A percentile compares a stretch with the other conserved stretches of the same genome.
phyloP scores from a whole-genome alignment of 1,140 invertebrate species.

The Ylistrum balloti region DNA sequence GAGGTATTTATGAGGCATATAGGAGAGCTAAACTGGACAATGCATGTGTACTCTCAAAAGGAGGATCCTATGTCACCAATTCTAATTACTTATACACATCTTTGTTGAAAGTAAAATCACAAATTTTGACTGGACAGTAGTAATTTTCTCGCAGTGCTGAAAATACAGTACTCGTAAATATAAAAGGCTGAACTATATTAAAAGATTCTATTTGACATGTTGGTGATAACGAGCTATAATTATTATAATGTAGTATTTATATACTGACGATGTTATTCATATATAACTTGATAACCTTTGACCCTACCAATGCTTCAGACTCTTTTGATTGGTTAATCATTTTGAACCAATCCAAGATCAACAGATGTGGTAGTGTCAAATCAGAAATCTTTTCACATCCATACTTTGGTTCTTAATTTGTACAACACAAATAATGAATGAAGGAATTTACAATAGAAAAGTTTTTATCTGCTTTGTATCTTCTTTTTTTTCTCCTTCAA shows the following conservation, averaged over 20 bases:
- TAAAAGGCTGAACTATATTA: background rate
- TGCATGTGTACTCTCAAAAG: background rate
- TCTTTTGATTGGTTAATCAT: background rate
- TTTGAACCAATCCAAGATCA: background rate
- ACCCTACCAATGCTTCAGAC: background rate
- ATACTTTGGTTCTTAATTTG: background rate
- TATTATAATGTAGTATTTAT: background rate
- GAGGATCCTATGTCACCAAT: background rate
- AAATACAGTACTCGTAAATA: slow-evolving; percentile 29
- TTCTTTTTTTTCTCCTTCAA: too few relatives aligned
- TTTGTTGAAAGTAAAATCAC: background rate
- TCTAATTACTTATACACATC: background rate
- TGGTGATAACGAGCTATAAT: background rate
- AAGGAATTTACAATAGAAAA: background rate
- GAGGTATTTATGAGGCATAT: background rate
- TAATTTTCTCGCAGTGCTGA: background rate
- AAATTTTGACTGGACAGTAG: background rate
- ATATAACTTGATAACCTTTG: background rate
- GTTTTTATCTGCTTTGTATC: background rate
- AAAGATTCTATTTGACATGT: background rate
- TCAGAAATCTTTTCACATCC: slow-evolving; percentile 10
- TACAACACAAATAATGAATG: background rate
- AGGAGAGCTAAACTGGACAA: background rate
- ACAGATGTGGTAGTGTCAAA: background rate
- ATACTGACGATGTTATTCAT: background rate